Percentiles rank a stretch among this genome's conserved stretches.
Conservation (phyloP, 2,797 vertebrate genomes). For the Dromococcyx pavoninus region DNA sequence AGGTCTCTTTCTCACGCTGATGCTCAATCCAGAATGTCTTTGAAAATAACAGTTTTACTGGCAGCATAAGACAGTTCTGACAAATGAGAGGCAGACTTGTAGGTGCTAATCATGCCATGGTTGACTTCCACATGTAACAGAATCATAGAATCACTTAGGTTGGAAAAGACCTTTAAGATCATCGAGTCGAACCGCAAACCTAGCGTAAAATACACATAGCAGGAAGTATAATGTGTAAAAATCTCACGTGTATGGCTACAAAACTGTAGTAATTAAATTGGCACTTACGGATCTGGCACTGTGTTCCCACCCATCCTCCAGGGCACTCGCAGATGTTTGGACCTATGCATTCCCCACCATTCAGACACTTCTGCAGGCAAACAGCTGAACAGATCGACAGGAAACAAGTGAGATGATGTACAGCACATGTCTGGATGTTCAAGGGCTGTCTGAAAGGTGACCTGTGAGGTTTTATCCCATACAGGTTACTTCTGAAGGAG, state of each 20-base stretch:
- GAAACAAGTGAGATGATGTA: neutral
- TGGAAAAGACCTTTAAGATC: no score
- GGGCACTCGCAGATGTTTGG: slow-evolving; percentile 74
- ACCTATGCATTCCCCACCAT: slow-evolving; percentile 73
- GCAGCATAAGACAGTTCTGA: neutral
- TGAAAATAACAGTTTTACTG: neutral
- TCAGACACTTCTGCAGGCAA: slow-evolving; percentile 48
- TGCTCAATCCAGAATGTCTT: neutral
- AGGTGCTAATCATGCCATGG: neutral
- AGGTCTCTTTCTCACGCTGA: neutral
- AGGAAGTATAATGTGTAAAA: accelerated
- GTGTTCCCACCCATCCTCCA: slow-evolving; percentile 71
- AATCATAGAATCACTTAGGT: neutral
- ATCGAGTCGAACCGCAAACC: neutral
- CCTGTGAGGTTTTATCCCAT: neutral
- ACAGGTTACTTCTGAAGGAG: slow-evolving; percentile 14
- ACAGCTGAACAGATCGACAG: slow-evolving; percentile 7
- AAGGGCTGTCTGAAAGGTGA: slow-evolving; percentile 6
- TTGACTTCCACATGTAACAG: neutral
- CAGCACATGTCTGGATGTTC: neutral
- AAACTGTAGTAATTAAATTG: neutral
- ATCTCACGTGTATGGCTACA: accelerated
- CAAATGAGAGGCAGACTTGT: neutral
- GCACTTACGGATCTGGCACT: slow-evolving; percentile 79
- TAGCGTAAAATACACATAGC: neutral